Base-by-base conservation (phyloP, 2,113 vertebrate species). In the Hystrix brachyura region DNA sequence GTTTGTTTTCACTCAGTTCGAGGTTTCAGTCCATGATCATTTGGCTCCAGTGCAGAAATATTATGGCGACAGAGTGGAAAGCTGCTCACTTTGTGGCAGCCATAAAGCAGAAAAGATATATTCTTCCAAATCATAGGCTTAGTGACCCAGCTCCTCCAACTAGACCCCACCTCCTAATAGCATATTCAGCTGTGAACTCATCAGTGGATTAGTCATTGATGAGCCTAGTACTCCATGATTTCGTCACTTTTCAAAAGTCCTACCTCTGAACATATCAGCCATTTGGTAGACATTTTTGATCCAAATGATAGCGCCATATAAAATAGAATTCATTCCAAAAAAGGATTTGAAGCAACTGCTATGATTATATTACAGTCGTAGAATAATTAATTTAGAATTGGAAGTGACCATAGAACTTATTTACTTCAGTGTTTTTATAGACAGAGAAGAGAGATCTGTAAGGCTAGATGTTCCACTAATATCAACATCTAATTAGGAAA, bases 391-490 rank as follows among this genome's bases (percentile, higher is more conserved):
- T 12, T 90, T 95, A 89, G 65, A 91, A 57, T 94, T 76, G 18
- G 21, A 91, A 93, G 53, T 76, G 59, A 78, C 60, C 25, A 11
- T 67, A 90, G 48, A 90, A 82, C 51, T 34, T 19, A 82, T 87
- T 95, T 43, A 91, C 46, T 59, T 81, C 21, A 90, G 59, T 64
- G 32, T 92, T 94, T 93, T 88, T 64, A 43, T 88, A 83, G 15
- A 60, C 19, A 51, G 14, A 38, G 32, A 48, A 78, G 62, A 67
- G 23, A 84, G 27, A 65, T 79, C 14, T 83, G 7, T 55, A 43
- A 57, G 7, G 19, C 32, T 65, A 89, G 27, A 32, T 85, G 14
- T 65, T 71, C 92, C 43, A 51, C 38, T 93, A 38, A 46, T 64
- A 62, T 14, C 10, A 91, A 6, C 48, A 91, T 87, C 13, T 85